Evolutionary conservation across 1,140 invertebrate genomes (phyloP), one percentile per base, ranked within the genome.

Genomic region (Drosophila jambulina): DNA sequence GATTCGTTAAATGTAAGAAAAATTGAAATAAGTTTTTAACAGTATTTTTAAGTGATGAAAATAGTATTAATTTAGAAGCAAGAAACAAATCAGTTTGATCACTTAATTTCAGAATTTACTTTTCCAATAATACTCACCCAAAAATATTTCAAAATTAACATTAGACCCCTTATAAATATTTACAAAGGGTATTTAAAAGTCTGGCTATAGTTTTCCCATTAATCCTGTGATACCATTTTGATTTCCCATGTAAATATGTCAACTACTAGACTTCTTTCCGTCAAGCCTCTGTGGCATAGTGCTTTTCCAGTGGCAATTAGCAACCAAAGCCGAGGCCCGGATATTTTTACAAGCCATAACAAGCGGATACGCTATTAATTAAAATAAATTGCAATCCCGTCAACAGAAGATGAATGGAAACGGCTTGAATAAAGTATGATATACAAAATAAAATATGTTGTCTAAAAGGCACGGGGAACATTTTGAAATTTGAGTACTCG

Each of bases 281-380:
- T 54, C 49, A 67, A 67, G 53, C 43, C 34, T 23, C 46, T 48
- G 36, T 51, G 56, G n/a, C 48, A 54, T 53, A 25, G 58, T 32
- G 45, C 64, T 75, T 63, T 75, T 75, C 58, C 59, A 78, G 83
- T 71, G 76, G 54, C 83, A 87, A 87, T 87, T 87, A 87, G 72
- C 61, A 80, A 46, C 58, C 58, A 72, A 75, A 62, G 60, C 49
- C 56, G 64, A 60, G 32, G 57, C 58, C 9, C 27, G 38, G 38
- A 76, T 62, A 69, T 51, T 45, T 68, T 48, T 32, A 40, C 46
- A 38, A 61, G 34, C 25, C 59, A 48, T 60, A 40, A 10, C 40
- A 80, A 36, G n/a, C 23, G 51, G 70, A 60, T 36, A 32, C 12
- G 42, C 65, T 56, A 71, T 82, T 80, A 88, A 88, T 86, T 88